Evolutionary conservation across 2,888 invertebrate genomes (phyloP).

Genomic region (Agrypnus murinus): DNA sequence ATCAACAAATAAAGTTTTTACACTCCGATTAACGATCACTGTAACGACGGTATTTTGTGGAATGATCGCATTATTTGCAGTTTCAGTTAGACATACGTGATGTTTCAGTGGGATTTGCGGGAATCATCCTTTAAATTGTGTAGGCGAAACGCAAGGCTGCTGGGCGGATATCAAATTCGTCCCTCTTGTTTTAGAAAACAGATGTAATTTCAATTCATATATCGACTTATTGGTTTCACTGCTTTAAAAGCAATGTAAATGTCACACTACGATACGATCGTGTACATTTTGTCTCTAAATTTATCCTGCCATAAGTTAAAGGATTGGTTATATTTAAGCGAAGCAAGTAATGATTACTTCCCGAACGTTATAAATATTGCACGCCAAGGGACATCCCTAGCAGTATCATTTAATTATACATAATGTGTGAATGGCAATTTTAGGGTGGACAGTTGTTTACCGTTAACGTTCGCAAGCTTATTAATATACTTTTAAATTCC

Average conservation of each 20-base stretch:
- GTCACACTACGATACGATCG: background rate
- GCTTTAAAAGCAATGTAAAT: background rate
- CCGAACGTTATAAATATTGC: too few species aligned
- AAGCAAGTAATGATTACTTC: too few species aligned
- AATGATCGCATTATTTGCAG: constrained; percentile 7
- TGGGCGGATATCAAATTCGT: constrained; percentile 14
- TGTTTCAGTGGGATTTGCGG: background rate
- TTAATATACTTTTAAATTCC: too few species aligned
- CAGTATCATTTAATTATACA: too few species aligned
- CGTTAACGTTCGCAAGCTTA: too few species aligned
- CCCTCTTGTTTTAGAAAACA: background rate
- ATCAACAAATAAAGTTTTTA: too few species aligned
- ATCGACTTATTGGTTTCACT: background rate
- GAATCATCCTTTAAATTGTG: background rate
- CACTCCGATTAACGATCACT: background rate
- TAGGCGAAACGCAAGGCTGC: background rate
- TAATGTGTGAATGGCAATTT: too few species aligned
- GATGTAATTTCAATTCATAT: constrained; percentile 9
- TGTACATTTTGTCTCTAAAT: too few species aligned
- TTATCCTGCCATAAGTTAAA: too few species aligned
- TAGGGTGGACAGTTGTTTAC: too few species aligned
- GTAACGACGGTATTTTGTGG: background rate
- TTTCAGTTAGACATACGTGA: background rate
- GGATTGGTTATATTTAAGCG: too few species aligned
- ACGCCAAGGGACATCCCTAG: too few species aligned